Evolutionary conservation across 2,888 invertebrate species (phyloP), one percentile per base, ranked within the genome.

Genomic region (Nesidiocoris tenuis): DNA sequence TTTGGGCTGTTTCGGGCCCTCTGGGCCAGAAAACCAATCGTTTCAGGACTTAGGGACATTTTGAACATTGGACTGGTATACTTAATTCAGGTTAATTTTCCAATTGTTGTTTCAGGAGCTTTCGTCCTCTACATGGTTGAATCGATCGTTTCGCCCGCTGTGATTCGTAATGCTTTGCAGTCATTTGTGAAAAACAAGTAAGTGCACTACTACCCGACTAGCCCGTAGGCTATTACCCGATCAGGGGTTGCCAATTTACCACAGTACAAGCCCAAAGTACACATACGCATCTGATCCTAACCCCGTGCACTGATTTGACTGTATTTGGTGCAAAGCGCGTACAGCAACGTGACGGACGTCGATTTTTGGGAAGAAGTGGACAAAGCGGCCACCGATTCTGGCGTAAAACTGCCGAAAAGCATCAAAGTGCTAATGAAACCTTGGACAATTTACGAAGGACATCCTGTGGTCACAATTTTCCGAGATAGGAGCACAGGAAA

Each of bases 21-120:
- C n/a, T n/a, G n/a, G n/a, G n/a, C n/a, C n/a, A n/a, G n/a, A n/a
- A n/a, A n/a, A n/a, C n/a, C n/a, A n/a, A n/a, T n/a, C n/a, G n/a
- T n/a, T n/a, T n/a, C n/a, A n/a, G n/a, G n/a, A n/a, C n/a, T n/a
- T n/a, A n/a, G n/a, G n/a, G n/a, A n/a, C n/a, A n/a, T n/a, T n/a
- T n/a, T n/a, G n/a, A n/a, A n/a, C n/a, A n/a, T n/a, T n/a, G n/a
- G n/a, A n/a, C n/a, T n/a, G n/a, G n/a, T n/a, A n/a, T n/a, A n/a
- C n/a, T n/a, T n/a, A n/a, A n/a, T n/a, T n/a, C n/a, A n/a, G n/a
- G n/a, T n/a, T n/a, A n/a, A n/a, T n/a, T n/a, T n/a, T n/a, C n/a
- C n/a, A n/a, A n/a, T n/a, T n/a, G n/a, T n/a, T n/a, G n/a, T 67
- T 67, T 5, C 18, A 65, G 70, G 70, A 17, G 59, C 70, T 5